Base-by-base conservation (phyloP, 2,888 invertebrate species). In the Drosophila monieri region DNA sequence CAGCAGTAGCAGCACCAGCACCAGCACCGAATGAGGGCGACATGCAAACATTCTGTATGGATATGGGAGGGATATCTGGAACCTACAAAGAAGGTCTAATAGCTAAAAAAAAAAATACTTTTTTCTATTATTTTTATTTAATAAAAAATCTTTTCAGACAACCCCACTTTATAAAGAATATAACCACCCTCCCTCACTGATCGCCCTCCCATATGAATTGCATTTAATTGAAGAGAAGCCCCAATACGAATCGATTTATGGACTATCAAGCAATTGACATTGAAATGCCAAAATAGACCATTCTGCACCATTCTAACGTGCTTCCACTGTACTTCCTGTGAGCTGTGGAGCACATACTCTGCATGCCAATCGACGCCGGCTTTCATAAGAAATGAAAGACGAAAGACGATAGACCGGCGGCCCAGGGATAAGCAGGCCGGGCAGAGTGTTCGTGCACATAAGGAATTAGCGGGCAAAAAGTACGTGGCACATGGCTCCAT, bases 401-500 rank as follows among this genome's bases (percentile, higher is more conserved):
- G 43, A 39, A 12, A 43, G 21, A 37, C 27, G n/a, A 21, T 21
- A 21, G 15, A 30, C 21, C 21, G n/a, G 8, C 25, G 10, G 18
- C 15, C 43, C 30, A 37, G 30, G 30, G 14, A 44, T 37, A 37
- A 30, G n/a, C 23, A 37, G 48, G 35, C 35, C n/a, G n/a, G n/a
- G n/a, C n/a, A n/a, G 51, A 75, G 74, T 79, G 78, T 72, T 78
- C 72, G 80, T 85, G 80, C 85, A 85, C 75, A 85, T 72, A 79
- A 81, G 85, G 84, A 81, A 81, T 83, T 83, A 85, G 81, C 86
- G 75, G 73, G 78, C 67, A 35, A 43, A 43, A 37, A 76, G 80
- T 77, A 81, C 86, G 81, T 81, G 84, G 84, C 76, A 75, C 84
- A 83, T 83, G 71, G 73, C 74, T 73, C 73, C 77, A 68, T 69